Base-by-base conservation (phyloP, 2,888 invertebrate genomes). In the Gymnoscelis rufifasciata region DNA sequence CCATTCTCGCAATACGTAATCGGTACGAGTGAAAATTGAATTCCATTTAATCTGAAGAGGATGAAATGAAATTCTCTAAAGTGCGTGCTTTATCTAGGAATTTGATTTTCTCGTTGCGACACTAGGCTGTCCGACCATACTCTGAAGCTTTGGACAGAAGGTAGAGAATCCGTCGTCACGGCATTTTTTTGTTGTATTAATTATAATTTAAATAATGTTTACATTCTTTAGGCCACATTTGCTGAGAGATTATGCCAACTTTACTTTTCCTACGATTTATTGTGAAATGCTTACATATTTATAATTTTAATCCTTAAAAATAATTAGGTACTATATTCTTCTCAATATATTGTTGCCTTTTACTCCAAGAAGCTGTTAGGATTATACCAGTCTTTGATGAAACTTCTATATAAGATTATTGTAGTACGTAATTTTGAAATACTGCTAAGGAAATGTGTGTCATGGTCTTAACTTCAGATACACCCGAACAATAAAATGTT, bases 21-120 rank as follows among this genome's bases (percentile, higher is more conserved):
- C 60, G 64, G 57, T 55, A 57, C 58, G 63, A 69, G 65, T 74
- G 70, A 74, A 76, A 77, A 78, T 77, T 71, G 66, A 71, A 78
- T 78, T 78, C 69, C 68, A 60, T 71, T 74, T 77, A 75, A 78
- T 78, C 71, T 73, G 62, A 68, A 66, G 64, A 65, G 68, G 62
- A 67, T 68, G 68, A 74, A 80, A 80, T 80, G 61, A 77, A 79
- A 80, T 79, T 82, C 76, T 74, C 73, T 70, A 63, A 73, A 72
- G 70, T 74, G 77, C 78, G 74, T 81, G 76, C 78, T 73, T 71
- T 78, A 81, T 80, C 78, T 71, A 64, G 68, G 64, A 71, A 74
- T 74, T 64, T 64, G 66, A 71, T 74, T 71, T 64, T 48, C 26
- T 62, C 57, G 56, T 54, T 50, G 61, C 60, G 62, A 62, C 60